Percentiles rank a stretch among this genome's conserved stretches.
Conservation (phyloP, 2,888 invertebrate species). For the Drosophila percnosoma region DNA sequence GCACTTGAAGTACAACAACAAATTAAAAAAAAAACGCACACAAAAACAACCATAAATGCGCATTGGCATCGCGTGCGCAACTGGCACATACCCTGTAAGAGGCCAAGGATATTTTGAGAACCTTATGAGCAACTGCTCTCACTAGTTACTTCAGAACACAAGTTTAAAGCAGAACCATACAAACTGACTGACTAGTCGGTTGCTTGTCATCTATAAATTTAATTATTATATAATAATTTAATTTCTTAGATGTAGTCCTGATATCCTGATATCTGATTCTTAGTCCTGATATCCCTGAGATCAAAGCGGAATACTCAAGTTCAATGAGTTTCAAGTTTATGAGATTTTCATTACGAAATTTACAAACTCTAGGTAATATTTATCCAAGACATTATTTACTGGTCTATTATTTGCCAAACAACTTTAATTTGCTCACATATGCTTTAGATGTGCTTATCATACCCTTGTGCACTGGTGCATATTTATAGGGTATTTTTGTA, state of each 20-base stretch:
- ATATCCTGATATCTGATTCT: no score
- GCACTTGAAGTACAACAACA: constrained; percentile 55
- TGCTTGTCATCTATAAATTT: background rate
- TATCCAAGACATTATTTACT: background rate
- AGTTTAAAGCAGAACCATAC: background rate
- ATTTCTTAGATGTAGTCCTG: background rate
- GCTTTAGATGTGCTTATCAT: background rate
- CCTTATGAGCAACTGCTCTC: background rate
- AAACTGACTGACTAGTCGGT: background rate
- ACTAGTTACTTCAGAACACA: background rate
- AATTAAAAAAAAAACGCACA: constrained; percentile 33
- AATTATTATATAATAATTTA: no score
- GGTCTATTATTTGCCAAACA: background rate
- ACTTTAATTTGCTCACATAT: background rate
- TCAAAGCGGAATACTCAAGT: no score
- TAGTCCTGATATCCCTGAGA: background rate
- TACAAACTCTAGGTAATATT: background rate
- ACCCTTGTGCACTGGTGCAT: background rate
- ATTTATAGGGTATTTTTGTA: constrained; percentile 20
- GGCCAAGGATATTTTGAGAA: background rate
- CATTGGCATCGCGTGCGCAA: background rate
- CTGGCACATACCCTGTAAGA: constrained; percentile 13
- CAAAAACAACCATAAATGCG: constrained; percentile 27
- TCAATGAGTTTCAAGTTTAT: background rate
- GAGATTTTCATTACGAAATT: background rate